Evolutionary conservation across 2,888 invertebrate species (phyloP), one percentile per base, ranked within the genome.

Genomic region (Patella depressa): DNA sequence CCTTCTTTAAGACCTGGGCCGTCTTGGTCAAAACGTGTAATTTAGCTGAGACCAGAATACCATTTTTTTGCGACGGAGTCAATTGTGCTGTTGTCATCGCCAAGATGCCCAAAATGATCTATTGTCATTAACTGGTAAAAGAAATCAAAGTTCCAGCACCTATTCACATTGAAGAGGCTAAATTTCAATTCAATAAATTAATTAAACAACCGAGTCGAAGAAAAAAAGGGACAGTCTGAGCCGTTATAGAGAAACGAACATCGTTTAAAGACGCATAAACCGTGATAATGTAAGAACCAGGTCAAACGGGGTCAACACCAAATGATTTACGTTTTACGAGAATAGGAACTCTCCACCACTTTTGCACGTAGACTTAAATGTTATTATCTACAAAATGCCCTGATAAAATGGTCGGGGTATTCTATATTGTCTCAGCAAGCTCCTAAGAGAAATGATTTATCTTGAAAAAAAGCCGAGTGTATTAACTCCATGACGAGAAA

Each of bases 81-180:
- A 65, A 65, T 65, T 65, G 65, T 65, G 24, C 24, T 65, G 65
- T 65, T 65, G 65, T 65, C 65, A 65, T 19, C 19, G 24, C 19
- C 65, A 65, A 65, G 65, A 65, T 24, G 65, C 65, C 65, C 65
- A 19, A 65, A 65, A 65, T 65, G 65, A 65, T 65, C 65, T 65
- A 65, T 24, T 24, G 65, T 65, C 65, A 65, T 65, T 24, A 24
- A 24, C 65, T 24, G 19, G 24, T 19, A 65, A 65, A 65, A 65
- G 65, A 65, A 65, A 65, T 65, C 65, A 14, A 19, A 24, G 65
- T 65, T 65, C 65, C 65, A 65, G 19, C 65, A 65, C 65, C 65
- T 24, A 24, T 65, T 65, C 65, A 24, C 65, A 65, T 65, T 65
- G 65, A 65, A 65, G 24, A 45, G 45, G 19, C 65, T 24, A 65